Percentiles rank a stretch among this genome's conserved stretches.
These are phyloP conservation scores for Azemiops feae DNA, from an alignment of 2,113 vertebrate species.

Conservation along the genomic window DNA sequence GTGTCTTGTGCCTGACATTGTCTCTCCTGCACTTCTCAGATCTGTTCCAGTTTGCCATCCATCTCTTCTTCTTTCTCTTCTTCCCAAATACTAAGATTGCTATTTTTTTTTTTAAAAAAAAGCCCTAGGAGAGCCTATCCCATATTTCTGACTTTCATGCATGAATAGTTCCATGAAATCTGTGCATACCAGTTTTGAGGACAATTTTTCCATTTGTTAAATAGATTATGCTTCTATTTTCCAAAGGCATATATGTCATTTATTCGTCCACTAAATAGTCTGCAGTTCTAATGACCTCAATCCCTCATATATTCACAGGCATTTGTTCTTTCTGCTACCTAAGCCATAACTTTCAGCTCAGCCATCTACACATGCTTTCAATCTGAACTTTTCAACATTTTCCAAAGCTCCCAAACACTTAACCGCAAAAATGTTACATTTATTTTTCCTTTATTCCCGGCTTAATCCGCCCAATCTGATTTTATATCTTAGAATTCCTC, in stretches of 20 bases:
- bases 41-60: not conserved
- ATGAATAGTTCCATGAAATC: not conserved
- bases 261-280: not conserved
- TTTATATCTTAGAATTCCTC: constrained; percentile 43
- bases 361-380: constrained; percentile 58
- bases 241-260: not conserved
- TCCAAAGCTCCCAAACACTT: constrained; percentile 57
- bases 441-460: constrained; percentile 47
- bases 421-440: constrained; percentile 56
- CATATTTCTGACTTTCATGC: not conserved
- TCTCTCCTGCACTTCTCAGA: not conserved
- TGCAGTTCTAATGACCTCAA: not conserved
- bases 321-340: constrained; percentile 60
- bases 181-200: not conserved
- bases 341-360: constrained; percentile 49
- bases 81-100: not conserved
- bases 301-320: constrained; percentile 39
- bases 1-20: not conserved
- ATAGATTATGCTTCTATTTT: not conserved
- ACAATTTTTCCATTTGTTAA: not conserved
- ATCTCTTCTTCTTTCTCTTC: not conserved
- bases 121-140: not conserved
- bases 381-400: constrained; percentile 57
- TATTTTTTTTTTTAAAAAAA: not conserved
- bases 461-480: constrained; percentile 51